Evolutionary conservation across 37 sponge, comb jelly and placozoan species (phyloP).

Genomic region (Aplysina aerophoba): DNA sequence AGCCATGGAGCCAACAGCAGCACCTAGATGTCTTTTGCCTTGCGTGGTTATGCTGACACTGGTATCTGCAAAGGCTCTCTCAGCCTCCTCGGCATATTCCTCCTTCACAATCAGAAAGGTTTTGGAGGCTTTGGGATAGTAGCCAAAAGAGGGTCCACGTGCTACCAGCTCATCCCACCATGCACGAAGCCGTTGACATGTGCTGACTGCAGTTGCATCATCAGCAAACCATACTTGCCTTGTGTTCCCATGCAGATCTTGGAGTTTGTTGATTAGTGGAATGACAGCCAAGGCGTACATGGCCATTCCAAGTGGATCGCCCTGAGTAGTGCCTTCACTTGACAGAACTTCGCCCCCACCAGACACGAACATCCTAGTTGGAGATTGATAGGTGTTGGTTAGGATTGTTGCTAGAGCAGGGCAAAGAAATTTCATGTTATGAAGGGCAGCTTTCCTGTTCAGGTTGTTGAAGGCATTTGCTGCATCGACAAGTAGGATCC

Average conservation of each 20-base stretch:
- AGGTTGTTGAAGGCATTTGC: too few species aligned
- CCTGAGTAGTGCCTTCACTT: conserved; percentile 55
- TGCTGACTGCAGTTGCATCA: conserved; percentile 6
- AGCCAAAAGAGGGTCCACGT: not conserved
- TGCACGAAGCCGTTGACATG: not conserved
- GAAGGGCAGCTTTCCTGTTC: too few species aligned
- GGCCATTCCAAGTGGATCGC: conserved; percentile 50
- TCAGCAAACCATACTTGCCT: conserved; percentile 10
- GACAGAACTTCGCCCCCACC: conserved; percentile 47
- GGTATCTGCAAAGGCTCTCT: not conserved
- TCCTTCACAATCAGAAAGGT: not conserved
- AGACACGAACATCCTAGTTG: not conserved
- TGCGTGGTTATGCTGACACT: not conserved
- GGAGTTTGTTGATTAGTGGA: conserved; percentile 46
- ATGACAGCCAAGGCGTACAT: conserved; percentile 53
- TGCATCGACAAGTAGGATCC: too few species aligned
- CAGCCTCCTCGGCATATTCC: too few species aligned
- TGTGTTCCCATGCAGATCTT: not conserved
- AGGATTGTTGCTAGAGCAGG: conserved; percentile 35
- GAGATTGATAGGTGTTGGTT: conserved; percentile 38
- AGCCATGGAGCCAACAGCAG: not conserved
- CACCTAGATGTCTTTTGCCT: not conserved
- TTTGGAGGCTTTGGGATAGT: too few species aligned
- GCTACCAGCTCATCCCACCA: not conserved
- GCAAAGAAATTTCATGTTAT: too few species aligned